Conservation (phyloP, 1,140 invertebrate species). For the Heliconius congener region DNA sequence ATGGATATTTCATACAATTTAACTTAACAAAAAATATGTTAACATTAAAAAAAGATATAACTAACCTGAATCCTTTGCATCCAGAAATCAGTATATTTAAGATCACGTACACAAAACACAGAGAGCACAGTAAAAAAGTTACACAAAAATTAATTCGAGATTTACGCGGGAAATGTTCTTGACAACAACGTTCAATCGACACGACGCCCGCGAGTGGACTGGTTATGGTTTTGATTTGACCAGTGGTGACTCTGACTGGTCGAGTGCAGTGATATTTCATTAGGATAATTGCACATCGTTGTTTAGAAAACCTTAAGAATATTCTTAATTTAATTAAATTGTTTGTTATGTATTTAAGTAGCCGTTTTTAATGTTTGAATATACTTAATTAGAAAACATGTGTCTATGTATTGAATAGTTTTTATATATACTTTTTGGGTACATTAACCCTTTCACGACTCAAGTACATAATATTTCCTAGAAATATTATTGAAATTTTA, state of each 20-base stretch:
- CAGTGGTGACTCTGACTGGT: slow-evolving; percentile 12
- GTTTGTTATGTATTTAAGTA: neutral
- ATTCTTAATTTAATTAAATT: neutral
- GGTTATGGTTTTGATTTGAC: slow-evolving; percentile 25
- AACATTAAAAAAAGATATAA: neutral
- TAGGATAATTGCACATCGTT: slow-evolving; percentile 52
- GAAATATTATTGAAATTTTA: no score
- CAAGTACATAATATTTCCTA: no score
- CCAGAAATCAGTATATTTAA: slow-evolving; percentile 44
- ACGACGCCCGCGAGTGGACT: slow-evolving; percentile 46
- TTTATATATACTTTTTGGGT: no score
- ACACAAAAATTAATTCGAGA: slow-evolving; percentile 51
- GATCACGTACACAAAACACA: slow-evolving; percentile 55
- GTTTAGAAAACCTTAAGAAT: slow-evolving; percentile 45
- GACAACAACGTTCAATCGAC: slow-evolving; percentile 35
- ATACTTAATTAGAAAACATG: no score
- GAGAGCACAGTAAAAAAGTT: slow-evolving; percentile 53
- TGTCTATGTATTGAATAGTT: no score
- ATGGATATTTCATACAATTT: slow-evolving; percentile 25
- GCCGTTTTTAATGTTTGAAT: neutral
- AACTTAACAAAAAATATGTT: neutral
- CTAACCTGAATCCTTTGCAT: slow-evolving; percentile 55
- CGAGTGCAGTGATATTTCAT: slow-evolving; percentile 42
- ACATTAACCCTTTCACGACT: no score
- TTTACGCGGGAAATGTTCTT: slow-evolving; percentile 43